Evolutionary conservation across 1,140 invertebrate genomes (phyloP).

Genomic region (Drosophila athabasca): DNA sequence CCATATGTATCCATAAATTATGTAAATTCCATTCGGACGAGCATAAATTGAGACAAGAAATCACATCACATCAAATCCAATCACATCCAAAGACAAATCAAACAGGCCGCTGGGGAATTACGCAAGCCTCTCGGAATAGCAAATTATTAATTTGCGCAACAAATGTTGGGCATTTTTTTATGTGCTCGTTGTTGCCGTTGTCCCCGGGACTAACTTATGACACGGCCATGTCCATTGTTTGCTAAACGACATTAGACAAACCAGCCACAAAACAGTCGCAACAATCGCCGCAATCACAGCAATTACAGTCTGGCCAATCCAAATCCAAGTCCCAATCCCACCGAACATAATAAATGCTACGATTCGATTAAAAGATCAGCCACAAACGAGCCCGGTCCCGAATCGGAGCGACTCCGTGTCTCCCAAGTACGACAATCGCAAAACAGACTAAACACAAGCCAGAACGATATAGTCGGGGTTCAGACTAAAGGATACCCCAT

Average conservation of each 20-base stretch:
- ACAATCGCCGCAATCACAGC: conserved; percentile 40
- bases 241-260: conserved; percentile 79
- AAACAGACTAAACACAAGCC: conserved; percentile 4
- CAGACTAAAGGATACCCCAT: no score
- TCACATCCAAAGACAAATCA: conserved; percentile 33
- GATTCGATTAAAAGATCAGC: conserved; percentile 82
- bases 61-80: conserved; percentile 39
- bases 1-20: conserved; percentile 25
- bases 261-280: conserved; percentile 29
- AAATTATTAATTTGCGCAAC: conserved; percentile 78
- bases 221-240: conserved; percentile 72
- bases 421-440: background rate
- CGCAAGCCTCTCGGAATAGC: conserved; percentile 19
- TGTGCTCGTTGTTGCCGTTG: background rate
- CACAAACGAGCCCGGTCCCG: conserved; percentile 13
- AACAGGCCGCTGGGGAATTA: conserved; percentile 45
- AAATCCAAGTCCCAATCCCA: conserved; percentile 39
- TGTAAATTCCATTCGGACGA: conserved; percentile 31
- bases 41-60: conserved; percentile 66
- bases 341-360: conserved; percentile 76
- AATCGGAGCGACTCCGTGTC: conserved; percentile 5
- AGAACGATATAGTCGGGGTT: no score
- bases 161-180: conserved; percentile 61
- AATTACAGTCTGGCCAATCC: conserved; percentile 50
- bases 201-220: conserved; percentile 61